Evolutionary conservation across 2,797 vertebrate species (phyloP).

Genomic region (Heliangelus exortis): DNA sequence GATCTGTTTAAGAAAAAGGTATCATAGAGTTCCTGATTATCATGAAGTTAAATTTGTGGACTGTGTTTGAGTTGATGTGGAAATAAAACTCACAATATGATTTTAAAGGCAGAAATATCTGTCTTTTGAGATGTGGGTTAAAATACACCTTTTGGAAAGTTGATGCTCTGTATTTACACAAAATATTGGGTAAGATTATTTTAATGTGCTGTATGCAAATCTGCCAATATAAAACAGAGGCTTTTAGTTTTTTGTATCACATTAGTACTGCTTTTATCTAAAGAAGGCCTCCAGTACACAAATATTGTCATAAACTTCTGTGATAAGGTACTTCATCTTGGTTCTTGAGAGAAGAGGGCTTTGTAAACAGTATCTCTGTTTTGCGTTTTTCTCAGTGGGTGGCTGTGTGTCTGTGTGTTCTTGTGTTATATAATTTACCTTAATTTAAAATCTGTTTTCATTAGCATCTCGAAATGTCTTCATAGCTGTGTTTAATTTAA

Average conservation of each 20-base stretch:
- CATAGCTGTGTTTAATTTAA: neutral
- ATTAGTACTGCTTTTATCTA: neutral
- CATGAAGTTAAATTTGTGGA: neutral
- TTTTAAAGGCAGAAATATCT: neutral
- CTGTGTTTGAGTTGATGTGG: neutral
- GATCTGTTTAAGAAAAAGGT: neutral
- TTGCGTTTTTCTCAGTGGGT: neutral
- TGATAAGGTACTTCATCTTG: fast-evolving
- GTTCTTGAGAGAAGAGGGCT: neutral
- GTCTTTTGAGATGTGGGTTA: neutral
- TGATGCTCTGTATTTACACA: neutral
- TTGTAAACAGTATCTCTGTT: neutral
- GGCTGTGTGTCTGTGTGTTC: neutral
- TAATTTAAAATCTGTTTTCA: neutral
- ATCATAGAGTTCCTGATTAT: neutral
- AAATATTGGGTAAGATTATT: neutral
- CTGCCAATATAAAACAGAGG: neutral
- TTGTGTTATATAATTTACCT: neutral
- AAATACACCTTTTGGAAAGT: neutral
- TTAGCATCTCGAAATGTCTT: neutral
- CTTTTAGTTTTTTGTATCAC: neutral
- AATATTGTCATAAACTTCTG: neutral
- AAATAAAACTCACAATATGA: neutral
- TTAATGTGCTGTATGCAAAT: neutral
- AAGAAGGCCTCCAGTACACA: neutral